Conservation (phyloP, 2,888 invertebrate species). For the Schizaphis graminum region DNA sequence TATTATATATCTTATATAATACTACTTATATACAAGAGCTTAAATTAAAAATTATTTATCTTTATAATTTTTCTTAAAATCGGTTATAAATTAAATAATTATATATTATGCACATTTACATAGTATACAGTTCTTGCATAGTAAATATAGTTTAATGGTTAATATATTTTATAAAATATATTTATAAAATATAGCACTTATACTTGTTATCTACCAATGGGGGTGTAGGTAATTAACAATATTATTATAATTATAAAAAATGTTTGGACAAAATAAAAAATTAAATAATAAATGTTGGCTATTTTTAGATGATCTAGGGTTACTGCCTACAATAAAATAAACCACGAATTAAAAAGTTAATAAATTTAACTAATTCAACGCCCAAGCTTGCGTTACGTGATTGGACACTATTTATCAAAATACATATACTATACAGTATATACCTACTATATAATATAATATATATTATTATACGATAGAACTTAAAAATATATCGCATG, state of each 20-base stretch:
- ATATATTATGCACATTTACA: neutral
- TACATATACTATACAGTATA: neutral
- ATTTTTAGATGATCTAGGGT: neutral
- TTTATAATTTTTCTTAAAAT: neutral
- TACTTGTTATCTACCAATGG: neutral
- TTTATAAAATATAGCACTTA: neutral
- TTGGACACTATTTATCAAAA: constrained; percentile 44
- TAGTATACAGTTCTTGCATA: neutral
- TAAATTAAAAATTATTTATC: neutral
- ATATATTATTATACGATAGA: neutral
- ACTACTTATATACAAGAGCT: neutral
- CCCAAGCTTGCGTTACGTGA: constrained; percentile 19
- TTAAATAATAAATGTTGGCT: neutral
- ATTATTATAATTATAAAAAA: neutral
- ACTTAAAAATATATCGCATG: constrained; percentile 28
- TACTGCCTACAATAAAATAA: neutral
- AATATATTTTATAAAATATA: neutral
- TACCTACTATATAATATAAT: neutral
- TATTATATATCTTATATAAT: neutral
- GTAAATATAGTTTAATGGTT: neutral
- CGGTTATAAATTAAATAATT: neutral
- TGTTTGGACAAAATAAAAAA: neutral
- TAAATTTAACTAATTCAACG: constrained; percentile 29
- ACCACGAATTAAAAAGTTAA: constrained; percentile 29
- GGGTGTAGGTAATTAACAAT: neutral